These are phyloP conservation scores for Daktulosphaira vitifoliae DNA, from an alignment of 1,140 invertebrate genomes.

Conservation along the genomic window DNA sequence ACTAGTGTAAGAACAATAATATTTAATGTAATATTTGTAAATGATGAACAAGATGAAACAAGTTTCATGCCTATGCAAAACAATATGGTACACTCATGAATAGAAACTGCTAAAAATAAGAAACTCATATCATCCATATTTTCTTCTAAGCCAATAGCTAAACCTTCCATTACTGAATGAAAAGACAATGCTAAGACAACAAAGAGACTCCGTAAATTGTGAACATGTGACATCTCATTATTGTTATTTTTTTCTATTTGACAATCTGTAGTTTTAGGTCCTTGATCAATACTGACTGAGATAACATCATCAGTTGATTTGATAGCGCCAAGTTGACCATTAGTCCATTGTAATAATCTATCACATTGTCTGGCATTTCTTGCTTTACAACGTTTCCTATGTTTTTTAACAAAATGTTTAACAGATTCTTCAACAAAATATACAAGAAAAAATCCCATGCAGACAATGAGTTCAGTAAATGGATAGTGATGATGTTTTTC, in stretches of 20 bases:
- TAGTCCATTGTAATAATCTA: conserved; percentile 17
- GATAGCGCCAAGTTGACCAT: conserved; percentile 18
- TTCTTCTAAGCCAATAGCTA: conserved; percentile 55
- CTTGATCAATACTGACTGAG: conserved; percentile 26
- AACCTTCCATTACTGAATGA: conserved; percentile 55
- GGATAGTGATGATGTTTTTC: conserved; percentile 39
- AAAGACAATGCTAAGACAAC: conserved; percentile 53
- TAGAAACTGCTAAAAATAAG: conserved; percentile 70
- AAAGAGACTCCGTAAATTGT: conserved; percentile 40
- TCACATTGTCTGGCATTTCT: conserved; percentile 25
- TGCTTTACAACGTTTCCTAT: conserved; percentile 18
- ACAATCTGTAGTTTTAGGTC: conserved; percentile 17
- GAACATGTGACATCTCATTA: conserved; percentile 34
- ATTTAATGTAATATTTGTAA: conserved; percentile 52
- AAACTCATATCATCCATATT: conserved; percentile 47
- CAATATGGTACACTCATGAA: conserved; percentile 83
- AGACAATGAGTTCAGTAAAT: conserved; percentile 59
- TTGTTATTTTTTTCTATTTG: conserved; percentile 30
- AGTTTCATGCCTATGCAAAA: conserved; percentile 76
- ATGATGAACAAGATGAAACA: conserved; percentile 56
- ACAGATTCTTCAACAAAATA: conserved; percentile 70
- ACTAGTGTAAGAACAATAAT: conserved; percentile 69
- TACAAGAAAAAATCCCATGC: conserved; percentile 67
- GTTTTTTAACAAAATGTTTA: conserved; percentile 24
- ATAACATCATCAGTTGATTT: conserved; percentile 19